Evolutionary conservation across 2,888 invertebrate species (phyloP).

Genomic region (Troilus luridus): DNA sequence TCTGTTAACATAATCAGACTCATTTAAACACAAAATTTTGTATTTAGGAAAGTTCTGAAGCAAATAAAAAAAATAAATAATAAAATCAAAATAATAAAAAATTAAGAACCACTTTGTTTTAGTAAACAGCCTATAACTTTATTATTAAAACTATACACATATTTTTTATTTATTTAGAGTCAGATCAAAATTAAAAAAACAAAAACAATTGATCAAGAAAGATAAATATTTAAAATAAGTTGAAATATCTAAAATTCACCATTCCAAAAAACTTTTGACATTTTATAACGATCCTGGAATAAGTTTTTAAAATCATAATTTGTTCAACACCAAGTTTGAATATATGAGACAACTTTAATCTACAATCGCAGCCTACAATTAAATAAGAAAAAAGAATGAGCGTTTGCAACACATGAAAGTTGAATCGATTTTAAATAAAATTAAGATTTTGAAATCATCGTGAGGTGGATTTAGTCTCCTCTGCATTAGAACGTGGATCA

Average conservation of each 20-base stretch:
- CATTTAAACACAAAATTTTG: background rate
- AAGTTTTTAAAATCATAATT: background rate
- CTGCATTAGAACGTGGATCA: too few relatives aligned
- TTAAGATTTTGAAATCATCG: too few relatives aligned
- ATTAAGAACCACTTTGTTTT: background rate
- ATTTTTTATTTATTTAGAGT: background rate
- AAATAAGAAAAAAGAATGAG: background rate
- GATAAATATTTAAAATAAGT: too few relatives aligned
- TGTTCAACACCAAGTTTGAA: background rate
- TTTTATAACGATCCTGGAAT: too few relatives aligned
- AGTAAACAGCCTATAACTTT: background rate
- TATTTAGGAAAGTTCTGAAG: conserved; percentile 3
- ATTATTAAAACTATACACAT: background rate
- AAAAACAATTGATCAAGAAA: background rate
- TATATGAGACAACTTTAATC: background rate
- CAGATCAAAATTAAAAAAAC: background rate
- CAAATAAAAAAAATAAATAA: background rate
- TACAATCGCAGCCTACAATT: background rate
- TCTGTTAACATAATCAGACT: conserved; percentile 36
- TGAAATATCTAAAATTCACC: background rate
- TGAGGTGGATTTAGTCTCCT: too few relatives aligned
- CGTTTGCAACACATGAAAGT: background rate
- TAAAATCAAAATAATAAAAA: background rate
- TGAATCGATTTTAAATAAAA: too few relatives aligned
- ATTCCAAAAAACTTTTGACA: background rate